Base-by-base conservation (phyloP, 2,113 vertebrate species). In the Pao palembangensis region DNA sequence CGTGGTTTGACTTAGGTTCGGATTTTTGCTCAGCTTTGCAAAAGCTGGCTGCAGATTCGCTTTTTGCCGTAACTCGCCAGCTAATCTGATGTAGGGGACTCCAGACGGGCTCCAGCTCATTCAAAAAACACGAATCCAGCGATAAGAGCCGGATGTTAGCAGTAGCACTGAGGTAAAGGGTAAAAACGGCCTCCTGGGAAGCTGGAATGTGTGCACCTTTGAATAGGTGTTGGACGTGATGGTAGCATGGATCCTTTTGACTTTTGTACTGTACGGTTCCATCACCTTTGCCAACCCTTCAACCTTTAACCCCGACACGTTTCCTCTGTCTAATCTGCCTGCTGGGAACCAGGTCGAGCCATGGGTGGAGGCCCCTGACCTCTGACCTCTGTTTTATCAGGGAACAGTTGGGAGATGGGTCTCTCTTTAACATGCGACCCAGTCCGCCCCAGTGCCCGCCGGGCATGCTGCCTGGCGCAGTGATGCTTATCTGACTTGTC, bases 241-340 rank as follows among this genome's bases (percentile, higher is more conserved):
- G 25, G 25, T 3, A 28, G 25, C 25, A 28, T 28, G 25, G n/a
- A 1, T 17, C 79, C 51, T 70, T 80, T 79, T 80, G 83, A 87
- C 86, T 72, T 87, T 87, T 85, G 82, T 16, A 80, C 83, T 55
- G 60, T 76, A 20, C 62, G 42, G 34, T n/a, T 49, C 15, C 49
- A 52, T 48, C 65, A 20, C 34, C 54, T 47, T 52, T 19, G 70
- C 1, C 58, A 61, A 52, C 19, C 57, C 55, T 47, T 61, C 57
- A 50, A 69, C 69, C 80, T 83, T 85, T 79, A 67, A 70, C 60
- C 51, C 67, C 13, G 0, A 23, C 46, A 64, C 56, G 13, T 75
- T 54, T 48, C 18, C 1, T 17, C 25, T 8, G 44, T 47, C 8
- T 38, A 8, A 38, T 38, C 34, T 38, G 34, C 12, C 12, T 8